Evolutionary conservation across 2,888 invertebrate species (phyloP), one percentile per base, ranked within the genome.

Genomic region (Dascillus cervinus): DNA sequence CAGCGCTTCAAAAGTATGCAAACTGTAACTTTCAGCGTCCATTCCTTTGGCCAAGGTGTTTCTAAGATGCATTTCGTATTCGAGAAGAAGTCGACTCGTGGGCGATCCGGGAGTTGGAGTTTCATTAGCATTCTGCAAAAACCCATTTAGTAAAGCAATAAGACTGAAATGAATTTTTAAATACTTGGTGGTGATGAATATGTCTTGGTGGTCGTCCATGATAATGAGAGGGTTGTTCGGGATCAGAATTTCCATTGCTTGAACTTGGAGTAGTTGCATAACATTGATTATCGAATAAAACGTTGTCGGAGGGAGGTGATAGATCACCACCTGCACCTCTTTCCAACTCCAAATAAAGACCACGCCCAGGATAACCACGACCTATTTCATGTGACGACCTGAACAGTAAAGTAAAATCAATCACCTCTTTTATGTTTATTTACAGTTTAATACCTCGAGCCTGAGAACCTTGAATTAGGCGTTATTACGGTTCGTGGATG

Each of bases 191-290:
- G 60, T 80, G 79, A 53, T 79, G 77, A 52, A 78, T 75, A 9
- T 75, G 69, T 41, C 70, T 57, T 50, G 65, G 58, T 35, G 75
- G 68, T 43, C 80, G 70, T 39, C 72, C 69, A 44, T 73, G 73
- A 35, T 64, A 78, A 46, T 75, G 76, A 21, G 66, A 60, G 11
- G 82, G 78, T 53, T 78, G 76, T 60, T 88, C 88, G 64, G 87
- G 82, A 65, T 89, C 89, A 17, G 87, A 88, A 68, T 89, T 89
- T 33, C 90, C 90, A 57, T 90, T 90, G 58, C 90, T 90, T 29
- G 91, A 90, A 54, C 90, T 90, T 9, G 92, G 91, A 20, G 91
- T 91, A 22, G 91, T 91, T 15, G 91, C 91, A 67, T 92, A 91
- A 70, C 91, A 91, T 63, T 89, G 89, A 71, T 91, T 90, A 74